These are phyloP conservation scores for Torymus aiolomorphi DNA, from an alignment of 2,888 invertebrate genomes.

Conservation along the genomic window DNA sequence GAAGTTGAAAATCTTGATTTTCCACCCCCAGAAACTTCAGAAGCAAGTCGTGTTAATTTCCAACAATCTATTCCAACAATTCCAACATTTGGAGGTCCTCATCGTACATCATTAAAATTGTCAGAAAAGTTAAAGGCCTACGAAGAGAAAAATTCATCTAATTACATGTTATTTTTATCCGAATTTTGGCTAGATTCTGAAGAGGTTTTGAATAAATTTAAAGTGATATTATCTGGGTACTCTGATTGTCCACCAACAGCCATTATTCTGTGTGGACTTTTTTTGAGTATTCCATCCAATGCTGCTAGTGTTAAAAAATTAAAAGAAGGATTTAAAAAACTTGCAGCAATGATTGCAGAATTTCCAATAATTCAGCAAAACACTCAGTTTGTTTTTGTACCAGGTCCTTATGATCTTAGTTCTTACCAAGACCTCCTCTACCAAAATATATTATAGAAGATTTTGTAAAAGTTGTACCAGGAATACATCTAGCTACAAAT, in stretches of 20 bases:
- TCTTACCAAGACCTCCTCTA: constrained; percentile 88
- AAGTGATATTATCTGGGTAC: constrained; percentile 89
- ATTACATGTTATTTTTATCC: constrained; percentile 92
- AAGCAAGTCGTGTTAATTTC: constrained; percentile 81
- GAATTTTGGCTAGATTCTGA: constrained; percentile 95
- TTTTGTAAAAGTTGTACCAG: constrained; percentile 82
- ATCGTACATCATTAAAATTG: constrained; percentile 83
- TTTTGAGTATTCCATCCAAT: constrained; percentile 80
- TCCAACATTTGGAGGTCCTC: constrained; percentile 93
- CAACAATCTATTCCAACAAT: constrained; percentile 90
- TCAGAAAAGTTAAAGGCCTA: constrained; percentile 85
- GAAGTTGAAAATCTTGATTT: constrained; percentile 90
- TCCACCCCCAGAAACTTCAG: constrained; percentile 87
- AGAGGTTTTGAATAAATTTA: constrained; percentile 86
- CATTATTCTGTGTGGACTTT: constrained; percentile 96
- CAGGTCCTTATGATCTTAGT: constrained; percentile 91
- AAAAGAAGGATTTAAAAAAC: constrained; percentile 84
- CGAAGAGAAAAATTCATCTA: constrained; percentile 84
- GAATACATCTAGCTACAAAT: constrained; percentile 90
- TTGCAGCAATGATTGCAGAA: constrained; percentile 85
- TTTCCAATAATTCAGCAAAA: constrained; percentile 82
- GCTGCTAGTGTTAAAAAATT: constrained; percentile 81
- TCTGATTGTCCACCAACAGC: constrained; percentile 92
- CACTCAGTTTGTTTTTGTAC: constrained; percentile 93
- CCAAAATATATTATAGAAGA: constrained; percentile 86